Evolutionary conservation across 2,888 invertebrate genomes (phyloP).

Genomic region (Leucoma salicis): DNA sequence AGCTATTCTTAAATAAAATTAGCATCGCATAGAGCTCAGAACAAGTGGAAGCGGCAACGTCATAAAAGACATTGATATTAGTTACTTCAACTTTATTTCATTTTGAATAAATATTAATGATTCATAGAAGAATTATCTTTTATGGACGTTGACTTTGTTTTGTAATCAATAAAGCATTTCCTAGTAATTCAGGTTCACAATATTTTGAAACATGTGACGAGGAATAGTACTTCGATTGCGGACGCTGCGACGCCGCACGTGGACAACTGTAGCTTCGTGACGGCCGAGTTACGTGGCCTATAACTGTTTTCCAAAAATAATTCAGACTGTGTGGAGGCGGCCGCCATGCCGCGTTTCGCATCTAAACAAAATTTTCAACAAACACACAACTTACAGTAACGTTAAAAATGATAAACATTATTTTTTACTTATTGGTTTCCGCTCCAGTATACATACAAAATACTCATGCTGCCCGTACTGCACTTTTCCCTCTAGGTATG

Average conservation of each 20-base stretch:
- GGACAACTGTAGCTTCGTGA: slow-evolving; percentile 24
- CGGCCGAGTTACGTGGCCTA: slow-evolving; percentile 59
- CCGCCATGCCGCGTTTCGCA: slow-evolving; percentile 53
- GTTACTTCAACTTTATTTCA: no score
- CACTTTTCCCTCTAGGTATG: slow-evolving; percentile 63
- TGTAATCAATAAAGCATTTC: no score
- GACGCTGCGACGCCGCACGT: no score
- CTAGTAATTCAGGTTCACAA: no score
- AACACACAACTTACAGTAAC: slow-evolving; percentile 30
- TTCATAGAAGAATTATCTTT: no score
- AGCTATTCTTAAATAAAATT: slow-evolving; percentile 45
- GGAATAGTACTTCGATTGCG: no score
- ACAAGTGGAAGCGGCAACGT: slow-evolving; percentile 30
- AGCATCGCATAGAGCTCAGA: slow-evolving; percentile 31
- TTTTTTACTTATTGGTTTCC: slow-evolving; percentile 35
- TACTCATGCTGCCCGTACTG: slow-evolving; percentile 32
- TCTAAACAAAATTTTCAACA: slow-evolving; percentile 38
- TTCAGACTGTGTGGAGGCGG: slow-evolving; percentile 59
- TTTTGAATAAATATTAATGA: no score
- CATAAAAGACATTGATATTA: not conserved
- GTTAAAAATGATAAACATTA: slow-evolving; percentile 35
- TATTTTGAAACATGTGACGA: no score
- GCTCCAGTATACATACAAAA: slow-evolving; percentile 12
- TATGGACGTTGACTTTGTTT: no score
- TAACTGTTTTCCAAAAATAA: slow-evolving; percentile 79